Evolutionary conservation across 2,113 vertebrate genomes (phyloP).

Genomic region (Triplophysa dalaica): DNA sequence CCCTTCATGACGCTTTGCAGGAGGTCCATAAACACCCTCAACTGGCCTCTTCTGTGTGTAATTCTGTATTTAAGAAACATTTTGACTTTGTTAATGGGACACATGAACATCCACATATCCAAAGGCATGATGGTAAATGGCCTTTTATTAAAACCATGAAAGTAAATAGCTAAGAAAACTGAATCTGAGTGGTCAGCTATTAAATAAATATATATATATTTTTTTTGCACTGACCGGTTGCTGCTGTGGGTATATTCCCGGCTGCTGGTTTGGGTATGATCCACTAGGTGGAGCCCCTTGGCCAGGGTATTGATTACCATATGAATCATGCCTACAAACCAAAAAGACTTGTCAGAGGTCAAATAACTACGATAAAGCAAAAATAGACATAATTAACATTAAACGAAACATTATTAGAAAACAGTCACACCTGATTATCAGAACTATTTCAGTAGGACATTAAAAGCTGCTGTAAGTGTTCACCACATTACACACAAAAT

Average conservation of each 20-base stretch:
- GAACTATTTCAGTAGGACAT: too few species aligned
- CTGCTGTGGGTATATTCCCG: constrained; percentile 92
- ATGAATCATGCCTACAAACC: constrained; percentile 89
- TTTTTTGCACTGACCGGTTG: constrained; percentile 79
- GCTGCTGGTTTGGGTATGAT: constrained; percentile 93
- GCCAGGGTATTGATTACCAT: constrained; percentile 93
- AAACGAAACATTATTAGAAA: too few species aligned
- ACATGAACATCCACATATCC: not conserved
- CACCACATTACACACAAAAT: too few species aligned
- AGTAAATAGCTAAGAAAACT: too few species aligned
- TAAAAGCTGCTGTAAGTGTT: too few species aligned
- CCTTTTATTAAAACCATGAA: too few species aligned
- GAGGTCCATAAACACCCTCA: constrained; percentile 90
- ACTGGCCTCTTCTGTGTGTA: constrained; percentile 88
- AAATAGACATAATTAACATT: not conserved
- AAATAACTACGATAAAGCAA: constrained; percentile 10
- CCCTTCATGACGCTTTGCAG: constrained; percentile 92
- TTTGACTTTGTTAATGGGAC: not conserved
- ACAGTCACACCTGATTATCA: too few species aligned
- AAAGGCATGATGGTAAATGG: not conserved
- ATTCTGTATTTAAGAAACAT: constrained; percentile 74
- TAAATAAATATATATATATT: too few species aligned
- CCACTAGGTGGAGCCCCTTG: constrained; percentile 93
- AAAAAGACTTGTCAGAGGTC: not conserved
- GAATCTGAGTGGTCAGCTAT: not conserved